phyloP scores from a whole-genome alignment of 2,888 invertebrate species.

The Zonitis immaculata region DNA sequence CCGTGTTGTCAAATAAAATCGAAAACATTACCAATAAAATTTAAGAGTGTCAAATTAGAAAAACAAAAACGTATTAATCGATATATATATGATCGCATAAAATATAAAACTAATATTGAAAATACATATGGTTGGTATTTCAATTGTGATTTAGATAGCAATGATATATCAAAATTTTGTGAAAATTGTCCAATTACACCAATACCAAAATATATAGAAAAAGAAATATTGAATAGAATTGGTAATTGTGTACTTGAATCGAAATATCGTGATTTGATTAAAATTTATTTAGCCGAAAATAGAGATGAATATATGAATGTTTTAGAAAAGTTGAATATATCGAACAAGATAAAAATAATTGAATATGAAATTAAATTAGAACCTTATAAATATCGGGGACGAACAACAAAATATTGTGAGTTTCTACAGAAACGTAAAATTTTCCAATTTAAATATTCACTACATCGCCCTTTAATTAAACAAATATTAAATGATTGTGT shows the following conservation, averaged over 20 bases:
- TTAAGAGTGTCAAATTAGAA: conserved; percentile 7
- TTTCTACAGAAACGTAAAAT: conserved; percentile 56
- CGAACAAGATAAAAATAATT: conserved; percentile 55
- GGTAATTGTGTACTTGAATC: conserved; percentile 54
- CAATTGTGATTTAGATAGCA: background rate
- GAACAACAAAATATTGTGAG: conserved; percentile 55
- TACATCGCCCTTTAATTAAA: conserved; percentile 60
- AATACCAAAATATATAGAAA: conserved; percentile 59
- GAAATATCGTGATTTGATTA: conserved; percentile 52
- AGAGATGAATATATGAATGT: conserved; percentile 56
- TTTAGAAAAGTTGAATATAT: conserved; percentile 58
- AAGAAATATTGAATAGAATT: conserved; percentile 56
- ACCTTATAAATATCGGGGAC: conserved; percentile 57
- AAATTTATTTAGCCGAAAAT: conserved; percentile 53
- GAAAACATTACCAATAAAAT: conserved; percentile 9
- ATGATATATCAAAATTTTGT: conserved; percentile 12
- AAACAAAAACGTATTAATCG: conserved; percentile 8
- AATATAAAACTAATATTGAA: background rate
- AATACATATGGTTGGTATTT: background rate
- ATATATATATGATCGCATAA: conserved; percentile 11
- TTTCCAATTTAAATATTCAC: conserved; percentile 54
- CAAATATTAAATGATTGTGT: conserved; percentile 54
- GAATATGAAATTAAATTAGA: conserved; percentile 49
- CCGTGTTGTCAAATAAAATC: conserved; percentile 8
- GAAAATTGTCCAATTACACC: conserved; percentile 46